Evolutionary conservation across 2,888 invertebrate genomes (phyloP), one percentile per base, ranked within the genome.

Genomic region (Clanis bilineata): DNA sequence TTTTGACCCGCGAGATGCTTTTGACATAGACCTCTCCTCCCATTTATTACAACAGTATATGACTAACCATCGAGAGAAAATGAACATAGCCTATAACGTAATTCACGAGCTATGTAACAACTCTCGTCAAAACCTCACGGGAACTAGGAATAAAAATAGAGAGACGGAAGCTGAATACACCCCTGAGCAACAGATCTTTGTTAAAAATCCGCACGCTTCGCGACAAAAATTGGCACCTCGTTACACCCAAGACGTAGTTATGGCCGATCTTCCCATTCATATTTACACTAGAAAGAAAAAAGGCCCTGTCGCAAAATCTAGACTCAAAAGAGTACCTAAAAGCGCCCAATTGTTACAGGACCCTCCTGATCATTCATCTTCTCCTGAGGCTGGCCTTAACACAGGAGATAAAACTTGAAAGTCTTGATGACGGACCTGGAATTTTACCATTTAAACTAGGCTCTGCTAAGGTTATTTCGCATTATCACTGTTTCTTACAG

Each of bases 21-120:
- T 68, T 47, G 69, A 71, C 18, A 62, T 75, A 6, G 62, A 71
- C 5, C 15, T 72, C 25, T 56, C 70, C 0, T 59, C 56, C 38
- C 69, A 72, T 5, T 28, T 73, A n/a, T 25, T 74, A 0, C 72
- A 72, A 59, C 70, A 71, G 23, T 72, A 74, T 36, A 32, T 57
- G 0, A 56, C 60, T 56, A 58, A 62, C 0, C 72, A 72, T 56
- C 47, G 12, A n/a, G n/a, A n/a, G n/a, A n/a, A n/a, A n/a, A n/a
- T n/a, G n/a, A n/a, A n/a, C n/a, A n/a, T n/a, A n/a, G 67, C 66
- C 1, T 71, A 69, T 25, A 60, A 69, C 0, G 36, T 66, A 4
- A 64, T 72, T 12, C 64, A 68, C n/a, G 60, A n/a, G n/a, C n/a
- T n/a, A n/a, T n/a, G n/a, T n/a, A n/a, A 68, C 22, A 32, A 64